A percentile compares a stretch with the other conserved stretches of the same genome.
phyloP scores from a whole-genome alignment of 2,888 invertebrate species.

The Nudaria mundana region DNA sequence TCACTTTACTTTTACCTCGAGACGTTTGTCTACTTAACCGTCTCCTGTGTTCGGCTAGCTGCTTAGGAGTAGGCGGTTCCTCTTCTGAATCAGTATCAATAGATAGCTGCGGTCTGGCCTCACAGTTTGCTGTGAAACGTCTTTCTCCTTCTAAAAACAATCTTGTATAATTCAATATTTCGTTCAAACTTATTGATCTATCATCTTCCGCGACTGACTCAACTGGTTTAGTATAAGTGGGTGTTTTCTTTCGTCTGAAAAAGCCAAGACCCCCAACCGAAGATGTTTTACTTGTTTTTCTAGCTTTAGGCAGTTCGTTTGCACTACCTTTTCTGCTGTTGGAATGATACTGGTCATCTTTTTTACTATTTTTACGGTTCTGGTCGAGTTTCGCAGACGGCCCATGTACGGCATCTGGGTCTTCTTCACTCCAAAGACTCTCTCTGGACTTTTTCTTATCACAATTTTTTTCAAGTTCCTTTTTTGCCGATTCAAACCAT shows the following conservation, averaged over 20 bases:
- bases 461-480: constrained; percentile 60
- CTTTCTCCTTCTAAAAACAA: constrained; percentile 70
- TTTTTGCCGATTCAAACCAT: constrained; percentile 66
- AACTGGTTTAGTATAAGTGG: constrained; percentile 59
- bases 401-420: constrained; percentile 67
- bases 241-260: constrained; percentile 67
- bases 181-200: constrained; percentile 51
- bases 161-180: constrained; percentile 62
- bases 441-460: constrained; percentile 74
- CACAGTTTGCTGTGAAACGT: constrained; percentile 50
- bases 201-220: constrained; percentile 67
- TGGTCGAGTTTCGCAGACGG: constrained; percentile 62
- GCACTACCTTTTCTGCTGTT: constrained; percentile 60
- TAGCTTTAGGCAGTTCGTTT: constrained; percentile 57
- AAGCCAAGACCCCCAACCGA: constrained; percentile 72
- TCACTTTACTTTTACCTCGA: constrained; percentile 70
- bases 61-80: constrained; percentile 58
- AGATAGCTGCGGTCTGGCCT: constrained; percentile 38
- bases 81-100: constrained; percentile 69
- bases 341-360: constrained; percentile 58
- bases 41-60: constrained; percentile 61
- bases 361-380: constrained; percentile 64
- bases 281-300: constrained; percentile 69
- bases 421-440: constrained; percentile 76
- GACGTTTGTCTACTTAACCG: constrained; percentile 71